Conservation (phyloP, 64 coral and sea anemone genomes). For the Astreopora myriophthalma region DNA sequence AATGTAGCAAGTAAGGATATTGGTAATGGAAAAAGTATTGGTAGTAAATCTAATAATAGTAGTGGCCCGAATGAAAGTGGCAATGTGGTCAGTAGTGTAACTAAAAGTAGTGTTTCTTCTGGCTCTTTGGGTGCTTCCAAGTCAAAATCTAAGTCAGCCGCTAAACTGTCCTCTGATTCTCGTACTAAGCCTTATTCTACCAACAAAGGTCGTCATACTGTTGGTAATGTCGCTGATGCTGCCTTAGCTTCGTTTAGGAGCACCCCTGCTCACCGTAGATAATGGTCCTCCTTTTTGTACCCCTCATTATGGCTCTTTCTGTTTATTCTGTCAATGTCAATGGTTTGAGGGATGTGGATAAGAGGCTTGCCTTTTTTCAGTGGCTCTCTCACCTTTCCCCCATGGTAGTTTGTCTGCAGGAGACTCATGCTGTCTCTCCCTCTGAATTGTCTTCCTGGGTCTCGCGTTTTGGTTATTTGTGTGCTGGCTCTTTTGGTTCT, state of each 20-base stretch:
- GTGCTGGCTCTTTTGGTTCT: background rate
- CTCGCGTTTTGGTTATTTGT: background rate
- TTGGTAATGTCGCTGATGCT: background rate
- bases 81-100: no score
- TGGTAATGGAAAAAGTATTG: background rate
- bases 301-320: background rate
- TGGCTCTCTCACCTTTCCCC: background rate
- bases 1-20: background rate
- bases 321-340: background rate
- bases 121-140: no score
- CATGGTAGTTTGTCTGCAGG: slow-evolving; percentile 3
- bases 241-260: background rate
- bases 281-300: background rate
- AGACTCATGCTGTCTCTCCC: background rate
- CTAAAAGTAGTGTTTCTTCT: no score
- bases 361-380: background rate
- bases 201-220: no score
- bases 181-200: no score
- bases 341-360: background rate
- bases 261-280: background rate
- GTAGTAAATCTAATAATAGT: background rate
- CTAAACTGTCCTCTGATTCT: no score
- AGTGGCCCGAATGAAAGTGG: no score
- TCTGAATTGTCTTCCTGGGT: background rate
- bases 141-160: no score